Conservation (phyloP, 2,888 invertebrate genomes). For the Epiblema foenella region DNA sequence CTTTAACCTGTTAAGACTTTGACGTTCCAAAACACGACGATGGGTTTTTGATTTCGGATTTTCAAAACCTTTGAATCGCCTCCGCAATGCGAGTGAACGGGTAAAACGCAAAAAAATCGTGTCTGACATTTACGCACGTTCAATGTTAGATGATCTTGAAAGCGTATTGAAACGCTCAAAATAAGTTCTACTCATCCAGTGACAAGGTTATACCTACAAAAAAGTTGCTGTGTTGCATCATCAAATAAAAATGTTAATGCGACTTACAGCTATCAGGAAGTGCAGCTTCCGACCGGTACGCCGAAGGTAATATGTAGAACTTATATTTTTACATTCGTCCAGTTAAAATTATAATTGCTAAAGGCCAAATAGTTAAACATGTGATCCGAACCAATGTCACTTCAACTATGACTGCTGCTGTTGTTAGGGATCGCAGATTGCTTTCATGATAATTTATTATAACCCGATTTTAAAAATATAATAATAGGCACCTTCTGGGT, state of each 20-base stretch:
- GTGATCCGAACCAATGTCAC: conserved; percentile 1
- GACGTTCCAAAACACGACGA: not conserved
- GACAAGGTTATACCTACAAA: conserved; percentile 40
- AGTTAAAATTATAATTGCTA: conserved; percentile 39
- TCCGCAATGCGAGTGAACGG: conserved; percentile 5
- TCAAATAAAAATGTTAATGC: conserved; percentile 38
- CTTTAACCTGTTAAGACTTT: no score
- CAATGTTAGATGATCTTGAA: conserved; percentile 22
- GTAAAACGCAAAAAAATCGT: not conserved
- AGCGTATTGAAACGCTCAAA: conserved; percentile 35
- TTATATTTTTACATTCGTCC: conserved; percentile 38
- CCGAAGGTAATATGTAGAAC: conserved; percentile 41
- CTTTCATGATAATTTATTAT: not conserved
- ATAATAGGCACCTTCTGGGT: no score
- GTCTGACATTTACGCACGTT: conserved; percentile 34
- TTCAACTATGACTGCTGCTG: conserved; percentile 10
- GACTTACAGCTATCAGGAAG: conserved; percentile 41
- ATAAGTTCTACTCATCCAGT: conserved; percentile 17
- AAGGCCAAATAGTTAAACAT: conserved; percentile 21
- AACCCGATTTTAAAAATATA: not conserved
- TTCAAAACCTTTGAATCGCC: not conserved
- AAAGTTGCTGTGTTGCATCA: conserved; percentile 39
- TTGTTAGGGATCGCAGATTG: not conserved
- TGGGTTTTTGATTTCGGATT: no score
- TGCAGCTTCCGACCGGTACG: conserved; percentile 42